Base-by-base conservation (phyloP, 2,113 vertebrate genomes). In the Oreocharis arfaki region DNA sequence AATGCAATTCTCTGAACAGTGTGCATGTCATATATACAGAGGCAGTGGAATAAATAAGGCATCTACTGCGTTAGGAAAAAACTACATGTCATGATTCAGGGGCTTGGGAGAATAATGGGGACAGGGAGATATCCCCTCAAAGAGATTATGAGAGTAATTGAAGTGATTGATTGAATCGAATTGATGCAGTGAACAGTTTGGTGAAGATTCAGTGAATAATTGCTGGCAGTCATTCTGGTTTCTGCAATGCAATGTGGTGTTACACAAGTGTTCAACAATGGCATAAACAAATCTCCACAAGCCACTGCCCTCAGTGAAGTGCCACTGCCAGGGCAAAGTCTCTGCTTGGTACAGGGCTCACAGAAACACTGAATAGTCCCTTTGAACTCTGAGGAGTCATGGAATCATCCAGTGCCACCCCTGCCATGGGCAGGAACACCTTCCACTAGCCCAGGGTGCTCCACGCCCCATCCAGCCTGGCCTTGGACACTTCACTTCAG, bases 381-480 rank as follows among this genome's bases (percentile, higher is more conserved):
- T 85, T 32, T 33, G 44, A 18, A 6, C 14, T 41, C 47, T 26
- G n/a, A 60, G 81, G 23, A 64, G 41, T 13, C 39, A 10, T 39
- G 13, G 61, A n/a, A 75, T 26, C 69, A 67, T 1, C 27, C 86
- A 57, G 46, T 35, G 4, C 12, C 47, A n/a, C 7, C 8, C 12
- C 49, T 63, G 65, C 35, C 37, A 11, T 4, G 10, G 85, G 7
- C 37, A 74, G 37, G 44, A 28, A 53, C 60, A 67, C 9, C 9
- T 75, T 2, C 46, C 46, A n/a, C 39, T 1, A 1, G 0, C 39
- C 53, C 60, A 53, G 39, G 4, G 0, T 39, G 23, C 16, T 18
- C 60, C 75, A 44, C 23, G 42, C 42, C 16, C 41, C 0, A 0
- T 50, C 57, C 68, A 60, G 0, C 46, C 61, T 4, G 5, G n/a